A percentile compares a stretch with the other conserved stretches of the same genome.
Conservation (phyloP, 2,797 vertebrate species). For the Myiotriccus ornatus region DNA sequence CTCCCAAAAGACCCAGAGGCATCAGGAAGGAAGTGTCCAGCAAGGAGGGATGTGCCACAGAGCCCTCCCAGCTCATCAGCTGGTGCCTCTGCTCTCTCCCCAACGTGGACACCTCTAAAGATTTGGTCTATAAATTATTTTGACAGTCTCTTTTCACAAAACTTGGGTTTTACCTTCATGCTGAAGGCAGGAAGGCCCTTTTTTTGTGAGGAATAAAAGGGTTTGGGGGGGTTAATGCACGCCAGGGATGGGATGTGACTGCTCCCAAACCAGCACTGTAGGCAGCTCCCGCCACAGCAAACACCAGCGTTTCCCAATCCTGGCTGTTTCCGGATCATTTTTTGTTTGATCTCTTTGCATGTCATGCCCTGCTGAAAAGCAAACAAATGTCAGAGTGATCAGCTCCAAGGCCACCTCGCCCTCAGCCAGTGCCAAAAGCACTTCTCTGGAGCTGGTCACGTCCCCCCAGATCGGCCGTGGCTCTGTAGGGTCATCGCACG, state of each 20-base stretch:
- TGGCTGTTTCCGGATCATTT: neutral
- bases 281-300: neutral
- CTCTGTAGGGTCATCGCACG: rapidly evolving
- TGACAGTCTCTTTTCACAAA: neutral
- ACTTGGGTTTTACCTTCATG: neutral
- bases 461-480: neutral
- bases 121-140: neutral
- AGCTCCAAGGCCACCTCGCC: neutral
- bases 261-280: neutral
- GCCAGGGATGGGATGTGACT: neutral
- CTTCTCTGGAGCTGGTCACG: neutral
- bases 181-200: neutral
- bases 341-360: neutral
- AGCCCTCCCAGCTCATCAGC: neutral
- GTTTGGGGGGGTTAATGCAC: too few relatives aligned
- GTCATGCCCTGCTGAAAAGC: neutral
- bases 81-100: neutral
- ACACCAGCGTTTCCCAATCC: neutral
- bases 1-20: neutral
- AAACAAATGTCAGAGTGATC: neutral
- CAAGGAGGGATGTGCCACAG: neutral
- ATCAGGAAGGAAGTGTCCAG: neutral
- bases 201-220: neutral
- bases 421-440: neutral
- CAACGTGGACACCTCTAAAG: rapidly evolving